phyloP scores from a whole-genome alignment of 2,888 invertebrate species.

The Temnothorax ravouxi region DNA sequence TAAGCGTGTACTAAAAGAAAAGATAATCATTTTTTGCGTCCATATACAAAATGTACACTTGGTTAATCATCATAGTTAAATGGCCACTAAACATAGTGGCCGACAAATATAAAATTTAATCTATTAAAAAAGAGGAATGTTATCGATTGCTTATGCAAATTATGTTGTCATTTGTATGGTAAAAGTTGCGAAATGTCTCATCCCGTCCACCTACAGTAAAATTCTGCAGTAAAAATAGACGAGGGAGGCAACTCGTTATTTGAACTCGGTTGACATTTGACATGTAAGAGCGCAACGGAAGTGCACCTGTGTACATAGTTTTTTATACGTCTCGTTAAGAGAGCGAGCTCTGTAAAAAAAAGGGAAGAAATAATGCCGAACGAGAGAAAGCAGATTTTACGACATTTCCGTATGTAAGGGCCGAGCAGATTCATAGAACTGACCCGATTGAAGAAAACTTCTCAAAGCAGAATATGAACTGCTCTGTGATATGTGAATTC shows the following conservation, averaged over 20 bases:
- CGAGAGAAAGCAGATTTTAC: constrained; percentile 55
- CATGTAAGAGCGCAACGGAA: constrained; percentile 60
- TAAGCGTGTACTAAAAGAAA: background rate
- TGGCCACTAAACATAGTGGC: background rate
- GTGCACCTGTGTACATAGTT: constrained; percentile 83
- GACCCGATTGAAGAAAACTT: constrained; percentile 71
- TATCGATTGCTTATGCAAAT: constrained; percentile 14
- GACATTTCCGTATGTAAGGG: constrained; percentile 71
- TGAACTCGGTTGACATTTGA: constrained; percentile 66
- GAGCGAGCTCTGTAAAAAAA: constrained; percentile 73
- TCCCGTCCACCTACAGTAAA: constrained; percentile 72
- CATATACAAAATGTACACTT: background rate
- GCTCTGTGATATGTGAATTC: constrained; percentile 80
- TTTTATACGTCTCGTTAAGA: constrained; percentile 82
- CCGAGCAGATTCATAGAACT: constrained; percentile 77
- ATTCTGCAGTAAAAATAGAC: constrained; percentile 53
- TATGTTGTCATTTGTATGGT: background rate
- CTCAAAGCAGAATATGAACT: constrained; percentile 67
- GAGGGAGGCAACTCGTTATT: constrained; percentile 53
- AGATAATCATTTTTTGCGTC: constrained; percentile 17
- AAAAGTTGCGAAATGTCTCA: constrained; percentile 44
- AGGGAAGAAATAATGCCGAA: constrained; percentile 36
- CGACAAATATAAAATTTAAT: background rate
- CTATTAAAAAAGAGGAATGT: background rate
- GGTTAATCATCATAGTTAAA: background rate